These are phyloP conservation scores for Herpailurus yagouaroundi DNA, from an alignment of 2,113 vertebrate genomes.

Conservation along the genomic window DNA sequence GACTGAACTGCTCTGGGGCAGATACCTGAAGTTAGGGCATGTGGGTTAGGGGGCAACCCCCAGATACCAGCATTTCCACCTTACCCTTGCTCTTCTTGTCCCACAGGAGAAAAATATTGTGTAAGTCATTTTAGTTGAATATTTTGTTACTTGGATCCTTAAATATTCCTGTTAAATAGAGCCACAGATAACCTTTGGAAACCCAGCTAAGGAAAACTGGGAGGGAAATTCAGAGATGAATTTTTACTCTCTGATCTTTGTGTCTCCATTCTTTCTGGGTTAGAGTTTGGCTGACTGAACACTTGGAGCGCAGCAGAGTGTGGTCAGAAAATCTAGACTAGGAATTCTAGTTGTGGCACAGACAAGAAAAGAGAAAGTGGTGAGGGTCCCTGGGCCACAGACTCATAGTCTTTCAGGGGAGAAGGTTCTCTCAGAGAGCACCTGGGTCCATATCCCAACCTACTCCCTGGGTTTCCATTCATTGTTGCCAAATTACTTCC, in stretches of 20 bases:
- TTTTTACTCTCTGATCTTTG: background rate
- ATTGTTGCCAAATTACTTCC: slow-evolving; percentile 5
- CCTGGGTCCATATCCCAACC: no score
- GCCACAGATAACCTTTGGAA: background rate
- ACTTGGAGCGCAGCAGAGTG: background rate
- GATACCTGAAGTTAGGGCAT: background rate
- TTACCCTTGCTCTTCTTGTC: background rate
- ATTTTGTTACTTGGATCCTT: background rate
- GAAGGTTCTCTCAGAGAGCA: background rate
- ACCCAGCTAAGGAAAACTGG: background rate
- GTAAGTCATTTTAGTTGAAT: background rate
- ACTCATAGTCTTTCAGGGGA: background rate
- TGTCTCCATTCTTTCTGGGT: background rate
- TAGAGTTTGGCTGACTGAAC: background rate
- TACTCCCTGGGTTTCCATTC: background rate
- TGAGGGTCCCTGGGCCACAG: background rate
- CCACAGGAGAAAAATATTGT: slow-evolving; percentile 71
- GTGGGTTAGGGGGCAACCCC: no score
- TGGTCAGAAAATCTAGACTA: background rate
- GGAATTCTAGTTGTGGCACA: background rate
- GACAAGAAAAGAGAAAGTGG: background rate
- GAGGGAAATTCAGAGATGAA: background rate
- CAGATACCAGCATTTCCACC: background rate
- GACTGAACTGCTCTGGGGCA: background rate
- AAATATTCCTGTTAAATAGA: background rate